Percentiles rank a stretch among this genome's conserved stretches.
Evolutionary conservation across 2,113 vertebrate genomes (phyloP).

Genomic region (Corynorhinus townsendii): DNA sequence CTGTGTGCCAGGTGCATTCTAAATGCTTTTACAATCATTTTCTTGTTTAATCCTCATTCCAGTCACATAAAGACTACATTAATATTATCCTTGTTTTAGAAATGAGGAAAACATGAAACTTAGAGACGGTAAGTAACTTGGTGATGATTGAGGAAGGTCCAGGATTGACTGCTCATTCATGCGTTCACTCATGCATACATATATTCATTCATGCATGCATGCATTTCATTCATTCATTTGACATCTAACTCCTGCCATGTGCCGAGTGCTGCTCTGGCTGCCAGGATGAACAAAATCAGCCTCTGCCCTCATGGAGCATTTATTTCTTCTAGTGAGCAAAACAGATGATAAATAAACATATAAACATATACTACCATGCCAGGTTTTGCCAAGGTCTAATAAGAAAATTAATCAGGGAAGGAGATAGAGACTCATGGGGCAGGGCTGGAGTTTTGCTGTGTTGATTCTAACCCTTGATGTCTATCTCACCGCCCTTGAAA

Average conservation of each 20-base stretch:
- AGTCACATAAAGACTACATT: not conserved
- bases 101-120: not conserved
- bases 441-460: not conserved
- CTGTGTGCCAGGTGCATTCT: not conserved
- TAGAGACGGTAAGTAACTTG: not conserved
- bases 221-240: not conserved
- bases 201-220: not conserved
- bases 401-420: not conserved
- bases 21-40: not conserved
- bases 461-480: not conserved
- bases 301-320: not conserved
- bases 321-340: not conserved
- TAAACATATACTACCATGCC: rapidly evolving
- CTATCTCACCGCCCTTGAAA: not conserved
- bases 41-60: not conserved
- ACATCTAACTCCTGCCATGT: not conserved
- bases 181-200: too few species aligned
- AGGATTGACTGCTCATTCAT: not conserved
- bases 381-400: rapidly evolving
- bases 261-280: not conserved
- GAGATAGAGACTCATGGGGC: not conserved
- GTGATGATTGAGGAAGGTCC: not conserved
- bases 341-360: not conserved
- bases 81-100: not conserved
- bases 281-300: not conserved